Base-by-base conservation (phyloP, 2,797 vertebrate genomes). In the Sebastes baramenuke region DNA sequence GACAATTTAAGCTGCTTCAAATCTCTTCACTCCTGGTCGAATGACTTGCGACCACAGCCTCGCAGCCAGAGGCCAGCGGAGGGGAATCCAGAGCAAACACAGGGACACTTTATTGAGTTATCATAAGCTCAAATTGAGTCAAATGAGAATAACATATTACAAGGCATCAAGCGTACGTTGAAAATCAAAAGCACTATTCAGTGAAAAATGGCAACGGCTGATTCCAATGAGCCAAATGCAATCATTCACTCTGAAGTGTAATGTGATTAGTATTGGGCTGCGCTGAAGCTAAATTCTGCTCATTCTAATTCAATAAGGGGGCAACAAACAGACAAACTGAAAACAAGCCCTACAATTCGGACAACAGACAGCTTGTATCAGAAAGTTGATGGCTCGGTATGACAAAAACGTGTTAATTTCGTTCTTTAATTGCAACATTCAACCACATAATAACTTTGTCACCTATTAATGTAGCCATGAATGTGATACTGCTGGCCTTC, bases 191-290 rank as follows among this genome's bases (percentile, higher is more conserved):
- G 72, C 61, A 73, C 61, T 59, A 58, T 85, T 88, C 60, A 85
- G 60, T 56, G 7, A 56, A 68, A 79, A 87, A 80, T 8, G 22
- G 75, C 56, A 76, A 82, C 49, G 59, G 75, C 78, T 92, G 89
- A 91, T 77, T 92, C 85, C 88, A 94, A 89, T 92, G 72, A 93
- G 71, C 54, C 68, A 86, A 95, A 94, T 87, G 70, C 66, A 82
- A 82, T 93, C 42, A 87, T 72, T 89, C 77, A 85, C 85, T 90
- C 77, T 80, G 38, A 75, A 76, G 81, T 62, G 68, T 88, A 89
- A 93, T 83, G 11, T 76, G 49, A 91, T 94, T 93, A 88, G 85
- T 27, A 69, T 32, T 16, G 81, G 60, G 64, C 36, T 38, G 65
- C 16, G 20, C 64, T 61, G 46, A 55, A 67, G 77, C 76, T 82